Evolutionary conservation across 1,140 invertebrate species (phyloP).

Genomic region (Bombus pascuorum): DNA sequence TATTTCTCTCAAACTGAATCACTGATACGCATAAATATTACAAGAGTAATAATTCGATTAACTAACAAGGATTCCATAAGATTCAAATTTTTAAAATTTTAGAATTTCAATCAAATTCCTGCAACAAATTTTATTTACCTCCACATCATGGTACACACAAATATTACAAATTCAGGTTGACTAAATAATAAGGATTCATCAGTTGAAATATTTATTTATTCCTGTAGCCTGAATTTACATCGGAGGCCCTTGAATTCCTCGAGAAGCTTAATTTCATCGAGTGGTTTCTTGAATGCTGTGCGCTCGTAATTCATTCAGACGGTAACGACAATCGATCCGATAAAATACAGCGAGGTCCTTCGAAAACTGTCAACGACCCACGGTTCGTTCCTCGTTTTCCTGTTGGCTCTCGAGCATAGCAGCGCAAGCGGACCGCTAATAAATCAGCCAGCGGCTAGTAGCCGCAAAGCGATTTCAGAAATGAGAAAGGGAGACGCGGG

Average conservation of each 20-base stretch:
- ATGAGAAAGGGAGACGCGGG: not conserved
- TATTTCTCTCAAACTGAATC: too few species aligned
- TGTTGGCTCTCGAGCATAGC: not conserved
- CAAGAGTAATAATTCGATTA: too few species aligned
- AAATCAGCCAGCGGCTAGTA: slow-evolving; percentile 41
- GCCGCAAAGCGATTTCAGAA: slow-evolving; percentile 34
- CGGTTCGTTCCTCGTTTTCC: not conserved
- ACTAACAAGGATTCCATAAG: too few species aligned
- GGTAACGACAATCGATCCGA: slow-evolving; percentile 5
- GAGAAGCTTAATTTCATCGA: not conserved
- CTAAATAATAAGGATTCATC: too few species aligned
- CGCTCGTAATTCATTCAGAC: not conserved
- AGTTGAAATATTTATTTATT: too few species aligned
- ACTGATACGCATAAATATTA: too few species aligned
- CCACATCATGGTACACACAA: too few species aligned
- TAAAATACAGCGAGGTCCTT: not conserved
- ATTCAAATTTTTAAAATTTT: accelerated
- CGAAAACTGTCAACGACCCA: slow-evolving; percentile 12
- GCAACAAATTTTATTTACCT: too few species aligned
- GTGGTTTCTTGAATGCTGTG: not conserved
- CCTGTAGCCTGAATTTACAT: too few species aligned
- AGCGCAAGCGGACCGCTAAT: slow-evolving; percentile 24
- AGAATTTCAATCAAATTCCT: too few species aligned
- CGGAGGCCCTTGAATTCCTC: not conserved
- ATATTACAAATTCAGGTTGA: too few species aligned